Conservation (phyloP, 2,888 invertebrate species). For the Clunio marinus region DNA sequence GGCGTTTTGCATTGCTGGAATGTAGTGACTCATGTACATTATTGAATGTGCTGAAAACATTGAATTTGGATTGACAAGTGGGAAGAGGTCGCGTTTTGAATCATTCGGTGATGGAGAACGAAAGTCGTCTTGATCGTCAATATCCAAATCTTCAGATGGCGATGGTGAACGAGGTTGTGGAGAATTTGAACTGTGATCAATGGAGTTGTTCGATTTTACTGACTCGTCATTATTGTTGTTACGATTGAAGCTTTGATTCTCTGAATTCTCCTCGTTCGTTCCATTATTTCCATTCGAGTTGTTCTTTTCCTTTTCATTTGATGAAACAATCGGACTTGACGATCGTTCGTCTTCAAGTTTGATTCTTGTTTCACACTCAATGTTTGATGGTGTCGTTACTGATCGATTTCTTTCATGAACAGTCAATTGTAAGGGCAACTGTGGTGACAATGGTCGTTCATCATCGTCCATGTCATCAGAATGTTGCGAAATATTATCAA, state of each 20-base stretch:
- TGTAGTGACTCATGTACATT: conserved; percentile 89
- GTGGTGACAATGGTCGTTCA: conserved; percentile 62
- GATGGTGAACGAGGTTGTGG: conserved; percentile 42
- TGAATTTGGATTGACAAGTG: conserved; percentile 69
- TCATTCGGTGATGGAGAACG: conserved; percentile 48
- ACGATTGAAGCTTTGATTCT: conserved; percentile 50
- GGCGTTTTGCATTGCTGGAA: conserved; percentile 55
- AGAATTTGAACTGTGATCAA: conserved; percentile 40
- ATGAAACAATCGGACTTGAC: conserved; percentile 40
- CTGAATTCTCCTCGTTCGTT: conserved; percentile 43
- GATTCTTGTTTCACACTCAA: conserved; percentile 35
- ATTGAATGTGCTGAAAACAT: conserved; percentile 81
- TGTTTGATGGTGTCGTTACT: conserved; percentile 29
- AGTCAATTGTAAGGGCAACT: conserved; percentile 66
- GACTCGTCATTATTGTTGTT: conserved; percentile 43
- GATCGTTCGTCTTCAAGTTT: conserved; percentile 40
- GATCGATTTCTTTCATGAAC: conserved; percentile 53
- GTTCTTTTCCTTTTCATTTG: conserved; percentile 41
- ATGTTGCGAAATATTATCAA: conserved; percentile 65
- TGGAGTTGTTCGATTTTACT: conserved; percentile 34
- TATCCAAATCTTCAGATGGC: conserved; percentile 48
- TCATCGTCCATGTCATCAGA: conserved; percentile 64
- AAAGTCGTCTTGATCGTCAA: conserved; percentile 51
- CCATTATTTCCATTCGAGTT: conserved; percentile 48
- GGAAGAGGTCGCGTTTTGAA: conserved; percentile 48